A percentile compares a stretch with the other conserved stretches of the same genome.
Conservation (phyloP, 2,888 invertebrate species). For the Serripes groenlandicus region DNA sequence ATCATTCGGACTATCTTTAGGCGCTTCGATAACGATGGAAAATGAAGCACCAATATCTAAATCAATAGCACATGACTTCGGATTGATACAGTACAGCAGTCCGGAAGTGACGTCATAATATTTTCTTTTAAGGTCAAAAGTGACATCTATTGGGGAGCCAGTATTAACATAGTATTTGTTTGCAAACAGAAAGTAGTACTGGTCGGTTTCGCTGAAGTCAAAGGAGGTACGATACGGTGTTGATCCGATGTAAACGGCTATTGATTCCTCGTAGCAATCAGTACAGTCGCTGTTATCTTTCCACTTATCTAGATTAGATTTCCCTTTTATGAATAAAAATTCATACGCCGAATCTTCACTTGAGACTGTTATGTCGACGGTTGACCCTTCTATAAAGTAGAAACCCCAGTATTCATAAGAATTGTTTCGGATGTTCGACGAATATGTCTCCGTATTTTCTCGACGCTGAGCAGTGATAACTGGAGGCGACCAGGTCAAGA, state of each 20-base stretch:
- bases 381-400: constrained; percentile 27
- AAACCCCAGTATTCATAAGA: constrained; percentile 42
- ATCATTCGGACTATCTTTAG: constrained; percentile 8
- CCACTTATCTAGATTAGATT: constrained; percentile 28
- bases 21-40: constrained; percentile 27
- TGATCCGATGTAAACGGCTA: not conserved
- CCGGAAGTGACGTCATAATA: not conserved
- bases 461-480: not conserved
- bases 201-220: constrained; percentile 13
- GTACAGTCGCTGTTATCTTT: constrained; percentile 15
- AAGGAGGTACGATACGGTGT: not conserved
- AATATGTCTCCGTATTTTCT: not conserved
- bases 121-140: constrained; percentile 5
- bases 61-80: constrained; percentile 1
- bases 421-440: not conserved
- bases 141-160: not conserved
- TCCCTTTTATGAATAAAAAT: constrained; percentile 29
- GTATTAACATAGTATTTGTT: constrained; percentile 13
- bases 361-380: not conserved
- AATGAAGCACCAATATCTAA: not conserved
- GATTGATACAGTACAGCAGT: not conserved
- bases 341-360: not conserved
- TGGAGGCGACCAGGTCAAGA: not conserved
- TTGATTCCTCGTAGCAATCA: constrained; percentile 6
- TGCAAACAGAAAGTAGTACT: constrained; percentile 39